Evolutionary conservation across 1,140 invertebrate genomes (phyloP).

Genomic region (Lasaia peninsularis): DNA sequence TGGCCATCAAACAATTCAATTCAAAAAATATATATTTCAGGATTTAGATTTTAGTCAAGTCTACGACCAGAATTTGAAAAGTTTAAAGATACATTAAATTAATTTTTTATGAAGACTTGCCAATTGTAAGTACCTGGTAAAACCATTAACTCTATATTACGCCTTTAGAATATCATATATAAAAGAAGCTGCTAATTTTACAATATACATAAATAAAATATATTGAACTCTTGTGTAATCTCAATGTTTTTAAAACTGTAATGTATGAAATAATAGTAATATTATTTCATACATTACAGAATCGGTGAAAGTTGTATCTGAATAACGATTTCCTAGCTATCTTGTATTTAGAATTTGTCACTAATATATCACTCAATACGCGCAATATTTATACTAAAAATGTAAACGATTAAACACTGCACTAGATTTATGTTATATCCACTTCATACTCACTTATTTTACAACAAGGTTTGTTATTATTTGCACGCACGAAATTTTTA

Average conservation of each 20-base stretch:
- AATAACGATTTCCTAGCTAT: slow-evolving; percentile 11
- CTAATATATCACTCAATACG: neutral
- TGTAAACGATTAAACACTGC: neutral
- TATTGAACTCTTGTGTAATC: neutral
- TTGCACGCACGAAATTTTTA: neutral
- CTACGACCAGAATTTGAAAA: too few relatives aligned
- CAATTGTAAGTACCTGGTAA: too few relatives aligned
- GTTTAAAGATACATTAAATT: too few relatives aligned
- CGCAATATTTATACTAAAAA: neutral
- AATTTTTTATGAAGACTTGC: too few relatives aligned
- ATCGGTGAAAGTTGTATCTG: slow-evolving; percentile 20
- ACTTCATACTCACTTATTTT: neutral
- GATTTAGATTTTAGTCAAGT: too few relatives aligned
- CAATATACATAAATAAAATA: neutral
- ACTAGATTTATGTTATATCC: neutral
- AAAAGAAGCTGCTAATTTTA: neutral
- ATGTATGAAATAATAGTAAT: neutral
- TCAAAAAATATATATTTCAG: too few relatives aligned
- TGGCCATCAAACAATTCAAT: too few relatives aligned
- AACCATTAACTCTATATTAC: neutral
- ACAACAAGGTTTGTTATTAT: neutral
- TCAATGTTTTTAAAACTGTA: neutral
- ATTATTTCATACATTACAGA: slow-evolving; percentile 5
- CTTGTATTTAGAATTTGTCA: neutral
- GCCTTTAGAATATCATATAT: neutral